These are phyloP conservation scores for Lordiphosa andalusiaca DNA, from an alignment of 2,888 invertebrate species.

Conservation along the genomic window DNA sequence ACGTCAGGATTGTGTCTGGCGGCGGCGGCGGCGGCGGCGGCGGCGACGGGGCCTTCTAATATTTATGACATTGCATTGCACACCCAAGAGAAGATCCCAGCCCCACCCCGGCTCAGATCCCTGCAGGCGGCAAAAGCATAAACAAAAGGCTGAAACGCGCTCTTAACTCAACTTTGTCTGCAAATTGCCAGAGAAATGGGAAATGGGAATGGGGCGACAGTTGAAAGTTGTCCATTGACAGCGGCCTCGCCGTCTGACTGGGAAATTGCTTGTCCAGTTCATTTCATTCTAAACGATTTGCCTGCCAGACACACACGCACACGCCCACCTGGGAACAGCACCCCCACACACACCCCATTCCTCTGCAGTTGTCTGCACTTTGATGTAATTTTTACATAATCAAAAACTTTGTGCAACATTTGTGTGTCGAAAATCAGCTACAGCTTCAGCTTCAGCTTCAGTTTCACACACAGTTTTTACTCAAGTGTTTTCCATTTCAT, in stretches of 20 bases:
- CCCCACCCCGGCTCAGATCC: slow-evolving; percentile 4
- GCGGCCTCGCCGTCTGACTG: no score
- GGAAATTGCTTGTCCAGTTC: slow-evolving; percentile 13
- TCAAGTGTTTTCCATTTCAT: slow-evolving; percentile 73
- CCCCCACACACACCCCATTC: neutral
- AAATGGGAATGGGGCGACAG: no score
- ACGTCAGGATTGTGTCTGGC: neutral
- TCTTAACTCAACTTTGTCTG: no score
- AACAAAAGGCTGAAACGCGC: no score
- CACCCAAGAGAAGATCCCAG: neutral
- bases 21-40: slow-evolving; percentile 32
- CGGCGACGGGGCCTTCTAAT: slow-evolving; percentile 41
- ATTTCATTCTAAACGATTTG: slow-evolving; percentile 11
- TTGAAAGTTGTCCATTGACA: no score
- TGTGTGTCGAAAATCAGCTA: slow-evolving; percentile 42
- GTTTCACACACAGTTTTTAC: slow-evolving; percentile 47
- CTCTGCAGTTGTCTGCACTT: slow-evolving; percentile 34
- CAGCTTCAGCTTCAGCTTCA: slow-evolving; percentile 25
- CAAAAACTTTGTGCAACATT: slow-evolving; percentile 56
- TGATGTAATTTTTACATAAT: slow-evolving; percentile 62
- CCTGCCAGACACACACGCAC: no score
- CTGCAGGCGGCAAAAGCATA: no score
- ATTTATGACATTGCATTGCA: slow-evolving; percentile 57
- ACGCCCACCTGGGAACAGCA: no score
- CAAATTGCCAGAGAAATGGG: no score